These are phyloP conservation scores for Ciconia stormi DNA, from an alignment of 2,113 vertebrate genomes.

Conservation along the genomic window DNA sequence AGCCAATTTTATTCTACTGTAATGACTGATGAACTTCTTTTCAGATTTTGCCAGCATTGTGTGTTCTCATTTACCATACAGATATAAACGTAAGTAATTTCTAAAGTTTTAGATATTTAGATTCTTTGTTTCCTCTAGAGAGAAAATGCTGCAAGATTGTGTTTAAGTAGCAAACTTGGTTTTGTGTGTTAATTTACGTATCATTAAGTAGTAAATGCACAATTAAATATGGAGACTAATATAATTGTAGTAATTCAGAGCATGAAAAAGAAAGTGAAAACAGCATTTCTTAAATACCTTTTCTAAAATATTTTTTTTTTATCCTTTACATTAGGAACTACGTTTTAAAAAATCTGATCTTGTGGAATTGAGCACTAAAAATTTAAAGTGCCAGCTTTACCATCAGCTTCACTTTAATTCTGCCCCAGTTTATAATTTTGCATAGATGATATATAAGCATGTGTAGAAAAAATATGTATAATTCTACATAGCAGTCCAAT, in stretches of 20 bases:
- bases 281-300: neutral
- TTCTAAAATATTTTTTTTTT: neutral
- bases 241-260: neutral
- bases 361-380: neutral
- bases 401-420: neutral
- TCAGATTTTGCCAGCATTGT: slow-evolving; percentile 97
- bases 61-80: slow-evolving; percentile 98
- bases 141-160: neutral
- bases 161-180: neutral
- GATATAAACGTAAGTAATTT: slow-evolving; percentile 96
- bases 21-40: slow-evolving; percentile 66
- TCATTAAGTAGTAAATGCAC: neutral
- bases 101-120: neutral
- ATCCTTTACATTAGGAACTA: neutral
- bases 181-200: neutral
- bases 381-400: neutral
- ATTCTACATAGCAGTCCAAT: neutral
- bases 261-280: neutral
- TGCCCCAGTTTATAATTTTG: neutral
- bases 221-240: neutral
- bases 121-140: neutral
- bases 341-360: neutral
- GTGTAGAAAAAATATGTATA: neutral
- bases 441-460: neutral
- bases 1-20: neutral